Conservation (phyloP, 2,888 invertebrate genomes). For the Lycophotia porphyrea region DNA sequence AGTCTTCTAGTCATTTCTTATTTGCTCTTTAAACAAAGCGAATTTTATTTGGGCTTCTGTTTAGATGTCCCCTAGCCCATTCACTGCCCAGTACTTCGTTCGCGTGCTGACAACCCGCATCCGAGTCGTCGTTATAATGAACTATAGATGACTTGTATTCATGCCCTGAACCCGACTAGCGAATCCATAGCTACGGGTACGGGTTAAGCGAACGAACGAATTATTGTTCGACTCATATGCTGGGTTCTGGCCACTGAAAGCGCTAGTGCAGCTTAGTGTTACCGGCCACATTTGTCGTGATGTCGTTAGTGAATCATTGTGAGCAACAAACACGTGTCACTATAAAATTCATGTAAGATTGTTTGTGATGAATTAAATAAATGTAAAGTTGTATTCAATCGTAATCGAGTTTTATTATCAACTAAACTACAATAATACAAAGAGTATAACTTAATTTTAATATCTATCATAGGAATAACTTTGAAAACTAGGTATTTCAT, state of each 20-base stretch:
- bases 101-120: no score
- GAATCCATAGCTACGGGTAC: no score
- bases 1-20: background rate
- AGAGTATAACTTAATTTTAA: constrained; percentile 39
- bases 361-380: constrained; percentile 59
- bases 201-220: no score
- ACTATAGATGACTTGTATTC: no score
- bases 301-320: constrained; percentile 35
- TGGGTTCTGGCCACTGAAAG: no score
- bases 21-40: background rate
- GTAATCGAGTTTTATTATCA: constrained; percentile 53
- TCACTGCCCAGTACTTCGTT: no score
- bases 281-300: constrained; percentile 14
- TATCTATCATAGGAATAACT: constrained; percentile 40
- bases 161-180: no score
- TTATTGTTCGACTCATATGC: no score
- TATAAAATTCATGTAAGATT: constrained; percentile 28
- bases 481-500: constrained; percentile 22
- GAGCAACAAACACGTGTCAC: constrained; percentile 14
- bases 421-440: constrained; percentile 45
- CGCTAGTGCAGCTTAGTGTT: background rate
- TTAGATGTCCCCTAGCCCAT: no score
- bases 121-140: no score
- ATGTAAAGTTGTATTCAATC: constrained; percentile 55
- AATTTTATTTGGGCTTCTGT: background rate